Conservation (phyloP, 2,113 vertebrate genomes). For the Charina bottae region DNA sequence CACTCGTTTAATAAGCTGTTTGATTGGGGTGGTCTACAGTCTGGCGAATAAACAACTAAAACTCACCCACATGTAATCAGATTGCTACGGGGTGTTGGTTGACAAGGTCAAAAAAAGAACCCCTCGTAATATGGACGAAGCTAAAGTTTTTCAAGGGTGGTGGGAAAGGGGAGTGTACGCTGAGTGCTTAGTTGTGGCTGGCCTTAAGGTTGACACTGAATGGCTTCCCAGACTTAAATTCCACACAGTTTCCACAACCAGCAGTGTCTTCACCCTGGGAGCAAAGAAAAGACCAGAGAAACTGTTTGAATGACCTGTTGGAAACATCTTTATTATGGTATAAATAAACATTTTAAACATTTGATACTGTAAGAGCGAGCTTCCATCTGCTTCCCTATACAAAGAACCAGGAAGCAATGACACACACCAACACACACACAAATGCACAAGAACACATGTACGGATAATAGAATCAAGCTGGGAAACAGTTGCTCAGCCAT, state of each 20-base stretch:
- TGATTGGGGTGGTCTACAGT: neutral
- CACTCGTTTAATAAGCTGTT: neutral
- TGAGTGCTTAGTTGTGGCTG: neutral
- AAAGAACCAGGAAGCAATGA: neutral
- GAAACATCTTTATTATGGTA: neutral
- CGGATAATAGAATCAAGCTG: neutral
- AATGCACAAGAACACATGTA: neutral
- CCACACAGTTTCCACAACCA: neutral
- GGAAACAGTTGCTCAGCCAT: neutral
- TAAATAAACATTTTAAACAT: neutral
- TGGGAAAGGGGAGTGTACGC: too few relatives aligned
- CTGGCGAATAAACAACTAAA: neutral
- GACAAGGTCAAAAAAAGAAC: too few relatives aligned
- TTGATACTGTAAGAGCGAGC: neutral
- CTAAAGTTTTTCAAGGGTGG: too few relatives aligned
- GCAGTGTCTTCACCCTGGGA: neutral
- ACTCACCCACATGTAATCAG: too few relatives aligned
- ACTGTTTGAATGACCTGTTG: neutral
- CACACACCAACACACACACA: neutral
- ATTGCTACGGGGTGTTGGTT: too few relatives aligned
- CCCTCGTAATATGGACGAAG: too few relatives aligned
- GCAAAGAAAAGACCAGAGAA: neutral
- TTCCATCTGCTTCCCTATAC: neutral
- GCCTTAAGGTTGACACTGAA: neutral
- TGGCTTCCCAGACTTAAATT: too few relatives aligned